Base-by-base conservation (phyloP, 2,113 vertebrate genomes). In the Pachypanchax playfairii region DNA sequence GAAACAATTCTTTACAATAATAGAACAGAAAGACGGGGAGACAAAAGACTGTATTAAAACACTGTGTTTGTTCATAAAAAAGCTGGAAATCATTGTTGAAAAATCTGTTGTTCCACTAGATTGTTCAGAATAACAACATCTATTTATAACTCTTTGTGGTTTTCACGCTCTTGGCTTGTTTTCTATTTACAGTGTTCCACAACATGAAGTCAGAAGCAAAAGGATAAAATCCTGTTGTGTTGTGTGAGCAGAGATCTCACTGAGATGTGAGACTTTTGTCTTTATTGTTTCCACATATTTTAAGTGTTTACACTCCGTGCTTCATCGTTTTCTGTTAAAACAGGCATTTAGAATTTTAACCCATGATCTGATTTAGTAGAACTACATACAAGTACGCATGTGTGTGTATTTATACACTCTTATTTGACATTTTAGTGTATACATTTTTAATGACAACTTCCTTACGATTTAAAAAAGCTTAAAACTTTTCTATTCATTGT, bases 11-110 rank as follows among this genome's bases (percentile, higher is more conserved):
- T 87, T 82, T 61, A 63, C 82, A 64, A 78, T 68, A 82, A 85
- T 72, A 64, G 77, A 76, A 76, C 66, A 87, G 86, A 75, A 73
- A 86, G 71, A 76, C 66, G 70, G 70, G 60, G 69, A 80, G 70
- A 91, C 87, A 91, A 90, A 88, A 70, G 75, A 6, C 26, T 9
- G 68, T 73, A 78, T 83, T 68, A 85, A 81, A 85, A 79, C 44
- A 20, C 80, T 85, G 39, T 83, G 82, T 88, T 88, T 82, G 77
- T 54, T 80, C 72, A 69, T 67, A 84, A 85, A 84, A 73, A 73
- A 79, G 77, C 78, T 18, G 57, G 50, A 52, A 55, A 58, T 68
- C 82, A 82, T 87, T 85, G 83, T 89, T 51, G 43, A 74, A 69
- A 76, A 83, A 74, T 75, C 73, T 9, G 78, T 79, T 85, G 86